Base-by-base conservation (phyloP, 2,888 invertebrate genomes). In the Cetonia aurata region DNA sequence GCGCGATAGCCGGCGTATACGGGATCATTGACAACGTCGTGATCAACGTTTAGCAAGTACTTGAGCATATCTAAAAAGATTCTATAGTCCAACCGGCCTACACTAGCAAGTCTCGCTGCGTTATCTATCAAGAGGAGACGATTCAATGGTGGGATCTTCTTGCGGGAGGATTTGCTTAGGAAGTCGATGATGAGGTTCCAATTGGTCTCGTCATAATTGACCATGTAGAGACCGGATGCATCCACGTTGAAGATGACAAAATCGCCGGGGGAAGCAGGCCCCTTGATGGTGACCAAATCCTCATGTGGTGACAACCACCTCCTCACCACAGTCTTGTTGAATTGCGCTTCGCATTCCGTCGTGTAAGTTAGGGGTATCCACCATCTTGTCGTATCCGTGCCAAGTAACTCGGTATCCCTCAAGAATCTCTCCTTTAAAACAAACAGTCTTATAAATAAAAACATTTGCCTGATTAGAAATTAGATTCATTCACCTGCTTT, bases 81-180 rank as follows among this genome's bases (percentile, higher is more conserved):
- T 3, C 86, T 85, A 76, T 94, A 94, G 72, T 89, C 87, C 15
- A 93, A 85, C 68, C 90, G 85, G 44, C 89, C 90, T 19, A 88
- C 84, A 75, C 89, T 90, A 19, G 93, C 92, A 25, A 92, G 85
- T 73, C 90, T 91, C 72, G 93, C 87, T 0, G 92, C 89, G 82
- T 98, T 96, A 62, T 93, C 91, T 55, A 98, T 86, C 15, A 98
- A 85, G 79, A 95, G 93, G 0, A 95, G 95, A 42, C 96, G 86
- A 77, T 93, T 95, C 69, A 93, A 85, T 2, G 87, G 85, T 12
- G 92, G 89, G 55, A 96, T 89, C 15, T 79, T 79, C 0, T 81
- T 69, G 74, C 84, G 88, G 4, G 86, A 85, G 0, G 85, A 83
- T 37, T 87, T 87, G 73, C 88, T 87, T 60, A 94, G 83, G 0